These are phyloP conservation scores for Drosophila tropicalis DNA, from an alignment of 1,140 invertebrate species.

Conservation along the genomic window DNA sequence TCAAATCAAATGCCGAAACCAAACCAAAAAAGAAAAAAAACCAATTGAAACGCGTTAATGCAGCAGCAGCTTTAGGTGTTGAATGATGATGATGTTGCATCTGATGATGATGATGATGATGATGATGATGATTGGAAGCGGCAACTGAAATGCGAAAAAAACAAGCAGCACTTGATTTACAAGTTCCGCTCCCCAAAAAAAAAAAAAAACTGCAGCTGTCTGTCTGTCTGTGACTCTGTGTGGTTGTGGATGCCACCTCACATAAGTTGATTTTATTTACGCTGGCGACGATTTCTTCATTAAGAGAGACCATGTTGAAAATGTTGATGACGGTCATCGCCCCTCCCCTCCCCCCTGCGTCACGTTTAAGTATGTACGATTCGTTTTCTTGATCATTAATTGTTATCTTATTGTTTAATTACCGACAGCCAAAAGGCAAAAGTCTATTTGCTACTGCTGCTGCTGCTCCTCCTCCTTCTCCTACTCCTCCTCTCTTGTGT, in stretches of 20 bases:
- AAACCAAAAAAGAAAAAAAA: not conserved
- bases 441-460: not conserved
- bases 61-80: not conserved
- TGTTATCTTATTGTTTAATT: conserved; percentile 50
- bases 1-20: not conserved
- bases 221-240: not conserved
- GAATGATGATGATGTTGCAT: conserved; percentile 1
- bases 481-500: not conserved
- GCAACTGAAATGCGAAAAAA: conserved; percentile 1
- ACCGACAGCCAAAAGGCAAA: conserved; percentile 6
- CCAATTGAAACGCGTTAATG: not conserved
- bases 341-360: not conserved
- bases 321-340: not conserved
- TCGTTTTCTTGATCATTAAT: conserved; percentile 42
- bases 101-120: conserved; percentile 11
- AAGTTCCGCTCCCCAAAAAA: conserved; percentile 40
- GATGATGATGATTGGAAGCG: conserved; percentile 6
- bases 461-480: too few species aligned
- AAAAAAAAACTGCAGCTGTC: conserved; percentile 15
- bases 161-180: conserved; percentile 42
- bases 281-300: conserved; percentile 35
- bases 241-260: conserved; percentile 35
- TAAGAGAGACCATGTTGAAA: conserved; percentile 3
- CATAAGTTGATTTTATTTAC: conserved; percentile 24
- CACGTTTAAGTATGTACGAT: not conserved